phyloP scores from a whole-genome alignment of 2,888 invertebrate species.

The Tortrix viridana region DNA sequence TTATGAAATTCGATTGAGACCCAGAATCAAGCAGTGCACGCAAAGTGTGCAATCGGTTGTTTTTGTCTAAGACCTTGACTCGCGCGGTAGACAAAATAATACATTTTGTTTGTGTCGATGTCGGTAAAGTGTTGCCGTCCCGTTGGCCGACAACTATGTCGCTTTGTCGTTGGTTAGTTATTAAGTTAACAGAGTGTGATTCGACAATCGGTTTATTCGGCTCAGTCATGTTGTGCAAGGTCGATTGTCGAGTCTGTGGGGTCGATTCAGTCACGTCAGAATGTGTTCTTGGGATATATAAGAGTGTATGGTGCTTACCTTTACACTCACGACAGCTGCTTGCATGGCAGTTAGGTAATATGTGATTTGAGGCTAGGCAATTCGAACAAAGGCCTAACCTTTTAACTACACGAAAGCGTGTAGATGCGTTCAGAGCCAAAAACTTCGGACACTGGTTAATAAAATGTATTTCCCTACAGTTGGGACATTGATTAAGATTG shows the following conservation, averaged over 20 bases:
- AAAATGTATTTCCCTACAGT: constrained; percentile 5
- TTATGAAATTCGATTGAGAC: neutral
- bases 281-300: too few species aligned
- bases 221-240: too few species aligned
- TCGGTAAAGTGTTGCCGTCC: neutral
- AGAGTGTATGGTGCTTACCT: constrained; percentile 1
- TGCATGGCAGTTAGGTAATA: neutral
- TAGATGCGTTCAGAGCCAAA: neutral
- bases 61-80: neutral
- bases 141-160: too few species aligned
- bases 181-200: too few species aligned
- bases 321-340: neutral
- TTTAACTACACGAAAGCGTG: constrained; percentile 4
- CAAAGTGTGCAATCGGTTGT: neutral
- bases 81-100: neutral
- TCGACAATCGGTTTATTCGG: too few species aligned
- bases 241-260: too few species aligned
- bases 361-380: neutral
- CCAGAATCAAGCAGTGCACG: neutral
- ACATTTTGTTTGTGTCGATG: neutral
- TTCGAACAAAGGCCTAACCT: constrained; percentile 1
- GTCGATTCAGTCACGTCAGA: too few species aligned
- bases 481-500: constrained; percentile 1
- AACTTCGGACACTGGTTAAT: constrained; percentile 16
- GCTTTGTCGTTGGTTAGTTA: too few species aligned